Evolutionary conservation across 1,140 invertebrate genomes (phyloP), one percentile per base, ranked within the genome.

Genomic region (Hydropsyche tenuis): DNA sequence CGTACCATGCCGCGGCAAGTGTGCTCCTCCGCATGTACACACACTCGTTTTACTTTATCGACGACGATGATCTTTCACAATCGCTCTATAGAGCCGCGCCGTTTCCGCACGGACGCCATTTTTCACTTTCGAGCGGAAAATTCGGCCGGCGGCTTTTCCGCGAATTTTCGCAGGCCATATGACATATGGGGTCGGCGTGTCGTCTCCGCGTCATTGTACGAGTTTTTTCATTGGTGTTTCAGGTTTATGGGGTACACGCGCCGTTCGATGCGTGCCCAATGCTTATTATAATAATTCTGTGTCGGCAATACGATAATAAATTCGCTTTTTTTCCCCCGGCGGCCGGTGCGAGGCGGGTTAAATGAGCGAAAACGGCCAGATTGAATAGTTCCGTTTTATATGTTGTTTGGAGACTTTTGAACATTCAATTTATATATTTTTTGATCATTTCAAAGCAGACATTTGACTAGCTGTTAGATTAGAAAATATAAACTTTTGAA

Each of bases 1-100:
- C 23, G 56, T 60, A 60, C 56, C 56, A 60, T 60, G 56, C 56
- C 23, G 22, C 20, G 56, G n/a, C 51, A 53, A 53, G 51, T 53
- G 20, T 53, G 51, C 51, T 43, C 37, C 5, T 43, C 5, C 37
- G 12, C 12, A 43, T 43, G 12, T 43, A 43, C 5, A 6, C 5
- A 43, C 12, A 43, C 5, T n/a, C 16, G 18, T 20, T 53, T 25
- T 60, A 60, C 23, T 60, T 16, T 16, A 48, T 60, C 56, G 56
- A 20, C 23, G 23, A 25, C 23, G 23, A 60, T 60, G 23, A 60
- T 60, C 23, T 60, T 22, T 14, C 18, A 12, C 48, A 53, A 18
- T 53, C 6, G 18, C 23, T 60, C 12, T 9, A 37, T 37, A 37
- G 3, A 9, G 3, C 3, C 9, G 30, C 9, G 9, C 30, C 30